Conservation (phyloP, 2,113 vertebrate species). For the Ardeotis arabs region DNA sequence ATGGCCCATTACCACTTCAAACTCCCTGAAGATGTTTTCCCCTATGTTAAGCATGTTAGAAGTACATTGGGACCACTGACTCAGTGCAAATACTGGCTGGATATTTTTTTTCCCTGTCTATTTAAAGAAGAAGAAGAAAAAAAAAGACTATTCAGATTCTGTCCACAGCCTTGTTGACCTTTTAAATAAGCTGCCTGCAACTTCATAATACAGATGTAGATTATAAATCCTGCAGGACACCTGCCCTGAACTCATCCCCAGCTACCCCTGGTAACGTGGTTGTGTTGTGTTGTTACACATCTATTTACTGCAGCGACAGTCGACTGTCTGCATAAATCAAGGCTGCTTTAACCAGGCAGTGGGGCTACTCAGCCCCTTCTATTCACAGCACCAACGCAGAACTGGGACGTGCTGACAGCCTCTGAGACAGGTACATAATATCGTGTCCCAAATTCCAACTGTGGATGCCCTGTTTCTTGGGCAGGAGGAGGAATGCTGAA, state of each 20-base stretch:
- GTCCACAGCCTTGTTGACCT: neutral
- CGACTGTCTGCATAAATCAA: neutral
- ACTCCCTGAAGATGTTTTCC: constrained; percentile 61
- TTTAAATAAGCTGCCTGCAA: neutral
- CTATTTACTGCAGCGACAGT: neutral
- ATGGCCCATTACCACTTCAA: constrained; percentile 71
- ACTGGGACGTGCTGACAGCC: neutral
- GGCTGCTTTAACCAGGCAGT: neutral
- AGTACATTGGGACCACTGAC: neutral
- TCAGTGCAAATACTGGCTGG: neutral
- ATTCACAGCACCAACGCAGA: neutral
- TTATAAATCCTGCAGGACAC: constrained; percentile 4
- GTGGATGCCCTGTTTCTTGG: neutral
- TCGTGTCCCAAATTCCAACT: neutral
- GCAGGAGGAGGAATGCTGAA: neutral
- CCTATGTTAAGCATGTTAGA: constrained; percentile 32
- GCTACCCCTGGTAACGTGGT: neutral
- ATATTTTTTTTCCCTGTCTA: neutral
- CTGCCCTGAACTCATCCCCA: constrained; percentile 18
- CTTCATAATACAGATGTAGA: neutral
- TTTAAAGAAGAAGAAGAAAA: neutral
- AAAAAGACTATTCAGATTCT: neutral
- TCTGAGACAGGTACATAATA: neutral
- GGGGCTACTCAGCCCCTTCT: neutral
- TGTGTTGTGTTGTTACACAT: neutral